A percentile compares a stretch with the other conserved stretches of the same genome.
Evolutionary conservation across 2,888 invertebrate genomes (phyloP).

Genomic region (Agrochola lychnidis): DNA sequence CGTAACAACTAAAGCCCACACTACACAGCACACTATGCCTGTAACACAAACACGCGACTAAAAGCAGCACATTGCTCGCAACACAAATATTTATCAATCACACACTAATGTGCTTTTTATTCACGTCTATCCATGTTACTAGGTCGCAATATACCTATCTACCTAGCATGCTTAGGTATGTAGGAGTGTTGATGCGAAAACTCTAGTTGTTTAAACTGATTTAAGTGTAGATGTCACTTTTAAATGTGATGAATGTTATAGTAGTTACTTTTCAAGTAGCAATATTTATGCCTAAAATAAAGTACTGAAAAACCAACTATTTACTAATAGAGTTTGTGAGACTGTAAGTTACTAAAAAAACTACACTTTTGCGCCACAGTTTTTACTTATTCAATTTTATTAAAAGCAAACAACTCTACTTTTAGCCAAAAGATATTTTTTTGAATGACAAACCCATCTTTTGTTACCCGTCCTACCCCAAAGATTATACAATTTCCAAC

Average conservation of each 20-base stretch:
- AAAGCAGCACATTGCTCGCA: conserved; percentile 35
- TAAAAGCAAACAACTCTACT: not conserved
- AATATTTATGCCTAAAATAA: not conserved
- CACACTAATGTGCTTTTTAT: conserved; percentile 53
- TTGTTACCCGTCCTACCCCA: conserved; percentile 3
- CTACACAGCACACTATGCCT: not conserved
- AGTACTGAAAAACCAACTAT: not conserved
- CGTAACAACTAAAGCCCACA: not conserved
- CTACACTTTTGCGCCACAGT: not conserved
- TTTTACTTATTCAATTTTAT: not conserved
- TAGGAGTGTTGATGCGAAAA: not conserved
- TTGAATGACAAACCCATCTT: not conserved
- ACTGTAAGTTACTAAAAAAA: not conserved
- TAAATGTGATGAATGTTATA: not conserved
- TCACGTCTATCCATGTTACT: conserved; percentile 34
- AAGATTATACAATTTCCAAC: conserved; percentile 14
- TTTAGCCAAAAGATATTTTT: not conserved
- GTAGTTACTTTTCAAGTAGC: not conserved
- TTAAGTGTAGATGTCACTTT: not conserved
- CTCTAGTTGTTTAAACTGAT: not conserved
- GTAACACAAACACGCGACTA: conserved; percentile 40
- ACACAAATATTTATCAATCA: conserved; percentile 54
- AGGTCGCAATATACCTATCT: conserved; percentile 12
- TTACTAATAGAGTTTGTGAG: not conserved
- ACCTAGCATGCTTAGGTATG: not conserved